Evolutionary conservation across 2,113 vertebrate species (phyloP).

Genomic region (Prochilodus magdalenae): DNA sequence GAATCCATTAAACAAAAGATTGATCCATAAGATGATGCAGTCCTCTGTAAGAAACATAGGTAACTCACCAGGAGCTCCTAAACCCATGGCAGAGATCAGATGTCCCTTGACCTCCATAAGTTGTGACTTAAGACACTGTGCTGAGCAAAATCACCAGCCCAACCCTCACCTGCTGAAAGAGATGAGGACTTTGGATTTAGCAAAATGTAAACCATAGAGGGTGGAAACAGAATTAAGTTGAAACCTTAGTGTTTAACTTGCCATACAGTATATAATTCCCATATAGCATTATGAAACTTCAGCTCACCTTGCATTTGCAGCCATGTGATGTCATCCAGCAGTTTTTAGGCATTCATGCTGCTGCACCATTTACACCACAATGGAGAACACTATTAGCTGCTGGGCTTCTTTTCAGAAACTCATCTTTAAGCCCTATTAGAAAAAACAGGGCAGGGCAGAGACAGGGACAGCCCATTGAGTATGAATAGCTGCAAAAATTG

Average conservation of each 20-base stretch:
- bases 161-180: slow-evolving; percentile 66
- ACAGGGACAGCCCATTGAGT: no score
- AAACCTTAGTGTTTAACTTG: no score
- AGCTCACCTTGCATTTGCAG: slow-evolving; percentile 61
- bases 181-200: background rate
- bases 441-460: no score
- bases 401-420: no score
- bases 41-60: background rate
- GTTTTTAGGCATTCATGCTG: slow-evolving; percentile 15
- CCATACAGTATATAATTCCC: no score
- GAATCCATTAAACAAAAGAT: background rate
- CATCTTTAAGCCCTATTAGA: no score
- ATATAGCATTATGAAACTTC: no score
- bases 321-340: slow-evolving; percentile 56
- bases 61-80: slow-evolving; percentile 79
- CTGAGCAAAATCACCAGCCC: slow-evolving; percentile 58
- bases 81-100: slow-evolving; percentile 81
- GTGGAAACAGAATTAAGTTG: no score
- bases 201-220: no score
- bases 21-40: background rate
- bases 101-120: slow-evolving; percentile 88
- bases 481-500: no score
- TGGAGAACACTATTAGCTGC: background rate
- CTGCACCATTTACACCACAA: slow-evolving; percentile 8
- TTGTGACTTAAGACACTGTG: slow-evolving; percentile 61